A percentile compares a stretch with the other conserved stretches of the same genome.
Evolutionary conservation across 2,113 vertebrate genomes (phyloP).

Genomic region (Phocoena phocoena): DNA sequence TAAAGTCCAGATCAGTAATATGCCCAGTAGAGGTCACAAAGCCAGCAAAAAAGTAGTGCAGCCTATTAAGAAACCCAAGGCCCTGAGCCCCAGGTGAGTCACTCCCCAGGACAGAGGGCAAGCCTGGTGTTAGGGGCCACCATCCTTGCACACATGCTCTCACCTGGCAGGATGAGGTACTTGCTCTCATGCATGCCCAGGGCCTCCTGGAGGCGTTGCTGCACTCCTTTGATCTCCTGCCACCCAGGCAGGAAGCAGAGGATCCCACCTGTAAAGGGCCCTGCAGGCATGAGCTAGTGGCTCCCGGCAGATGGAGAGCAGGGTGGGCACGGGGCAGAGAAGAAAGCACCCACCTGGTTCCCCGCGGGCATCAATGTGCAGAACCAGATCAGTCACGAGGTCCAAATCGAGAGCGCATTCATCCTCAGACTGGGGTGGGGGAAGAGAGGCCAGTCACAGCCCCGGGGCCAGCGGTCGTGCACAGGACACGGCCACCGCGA

Average conservation of each 20-base stretch:
- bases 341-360: conserved; percentile 89
- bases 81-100: fast-evolving
- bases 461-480: background rate
- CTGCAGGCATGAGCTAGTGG: background rate
- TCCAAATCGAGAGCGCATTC: conserved; percentile 89
- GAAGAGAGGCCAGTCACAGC: conserved; percentile 42
- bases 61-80: background rate
- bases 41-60: background rate
- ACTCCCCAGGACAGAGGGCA: background rate
- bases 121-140: background rate
- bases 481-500: background rate
- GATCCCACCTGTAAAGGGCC: conserved; percentile 90
- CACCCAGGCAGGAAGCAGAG: conserved; percentile 98
- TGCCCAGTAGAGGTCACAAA: background rate
- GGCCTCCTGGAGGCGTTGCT: conserved; percentile 90
- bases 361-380: conserved; percentile 90
- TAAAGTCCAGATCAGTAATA: background rate
- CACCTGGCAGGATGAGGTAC: conserved; percentile 92
- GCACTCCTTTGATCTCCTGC: conserved; percentile 96
- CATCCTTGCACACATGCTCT: conserved; percentile 22
- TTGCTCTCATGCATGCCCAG: conserved; percentile 84
- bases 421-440: conserved; percentile 80
- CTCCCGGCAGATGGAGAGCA: background rate
- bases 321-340: background rate
- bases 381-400: conserved; percentile 91